Evolutionary conservation across 2,797 vertebrate genomes (phyloP).

Genomic region (Lepus townsendii): DNA sequence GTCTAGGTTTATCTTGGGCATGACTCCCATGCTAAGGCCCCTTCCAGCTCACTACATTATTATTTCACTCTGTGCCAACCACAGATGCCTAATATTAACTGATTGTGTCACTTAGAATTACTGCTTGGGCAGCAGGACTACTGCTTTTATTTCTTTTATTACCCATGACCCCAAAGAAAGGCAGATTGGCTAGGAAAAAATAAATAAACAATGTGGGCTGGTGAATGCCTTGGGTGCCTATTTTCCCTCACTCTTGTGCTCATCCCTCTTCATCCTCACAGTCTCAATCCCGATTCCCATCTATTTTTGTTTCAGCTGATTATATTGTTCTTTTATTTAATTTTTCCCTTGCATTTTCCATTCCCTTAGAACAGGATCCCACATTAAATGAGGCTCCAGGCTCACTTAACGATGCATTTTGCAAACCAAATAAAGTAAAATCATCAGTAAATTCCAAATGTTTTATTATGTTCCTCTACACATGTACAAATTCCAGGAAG

Average conservation of each 20-base stretch:
- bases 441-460: conserved; percentile 87
- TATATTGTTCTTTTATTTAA: conserved; percentile 84
- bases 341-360: conserved; percentile 85
- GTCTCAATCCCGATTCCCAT: conserved; percentile 74
- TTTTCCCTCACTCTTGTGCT: conserved; percentile 40
- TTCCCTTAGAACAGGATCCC: conserved; percentile 82
- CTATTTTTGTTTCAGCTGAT: conserved; percentile 83
- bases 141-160: conserved; percentile 72
- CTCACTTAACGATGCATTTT: conserved; percentile 84
- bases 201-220: conserved; percentile 74
- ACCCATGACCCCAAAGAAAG: conserved; percentile 66
- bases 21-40: background rate
- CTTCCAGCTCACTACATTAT: conserved; percentile 42
- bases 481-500: conserved; percentile 84
- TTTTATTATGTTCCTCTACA: conserved; percentile 86
- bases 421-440: conserved; percentile 89
- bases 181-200: conserved; percentile 60
- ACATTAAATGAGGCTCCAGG: conserved; percentile 86
- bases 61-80: conserved; percentile 47
- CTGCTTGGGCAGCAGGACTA: conserved; percentile 16
- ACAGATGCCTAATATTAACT: conserved; percentile 71
- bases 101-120: conserved; percentile 66
- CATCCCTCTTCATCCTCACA: conserved; percentile 49
- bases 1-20: conserved; percentile 68
- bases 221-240: conserved; percentile 56